Conservation (phyloP, 2,797 vertebrate species). For the Choloepus didactylus region DNA sequence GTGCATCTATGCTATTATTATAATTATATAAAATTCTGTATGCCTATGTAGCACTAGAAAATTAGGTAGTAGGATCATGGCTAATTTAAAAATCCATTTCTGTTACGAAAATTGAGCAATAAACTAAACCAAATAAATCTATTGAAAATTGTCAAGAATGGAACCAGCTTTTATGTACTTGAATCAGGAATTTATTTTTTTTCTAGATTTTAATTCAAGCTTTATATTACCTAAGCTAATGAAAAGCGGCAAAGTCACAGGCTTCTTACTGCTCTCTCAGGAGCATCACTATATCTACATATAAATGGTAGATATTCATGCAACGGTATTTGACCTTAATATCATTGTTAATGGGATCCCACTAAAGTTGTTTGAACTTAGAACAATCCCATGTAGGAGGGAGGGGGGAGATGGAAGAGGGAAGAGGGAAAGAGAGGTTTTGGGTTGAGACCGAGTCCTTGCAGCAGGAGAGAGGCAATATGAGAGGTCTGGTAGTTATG, state of each 20-base stretch:
- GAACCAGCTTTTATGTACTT: not conserved
- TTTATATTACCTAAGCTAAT: not conserved
- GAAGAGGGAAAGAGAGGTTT: not conserved
- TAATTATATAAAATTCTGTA: not conserved
- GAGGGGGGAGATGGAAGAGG: no score
- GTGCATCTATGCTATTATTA: not conserved
- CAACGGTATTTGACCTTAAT: not conserved
- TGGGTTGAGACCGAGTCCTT: not conserved
- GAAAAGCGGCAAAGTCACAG: not conserved
- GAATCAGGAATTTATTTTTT: not conserved
- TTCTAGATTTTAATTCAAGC: slow-evolving; percentile 15
- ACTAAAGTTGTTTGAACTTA: not conserved
- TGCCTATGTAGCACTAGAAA: not conserved
- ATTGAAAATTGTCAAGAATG: not conserved
- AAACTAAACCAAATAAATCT: not conserved
- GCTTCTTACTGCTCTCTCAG: not conserved
- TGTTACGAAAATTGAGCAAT: not conserved
- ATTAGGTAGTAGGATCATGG: not conserved
- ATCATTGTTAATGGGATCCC: not conserved
- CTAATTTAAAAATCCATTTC: slow-evolving; percentile 23
- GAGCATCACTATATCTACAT: not conserved
- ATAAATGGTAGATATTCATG: not conserved
- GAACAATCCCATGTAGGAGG: not conserved
- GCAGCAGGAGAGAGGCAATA: not conserved
- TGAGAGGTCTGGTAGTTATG: not conserved